Percentiles rank a stretch among this genome's conserved stretches.
Evolutionary conservation across 92 coral and sea anemone species (phyloP).

Genomic region (Plumapathes pennacea): DNA sequence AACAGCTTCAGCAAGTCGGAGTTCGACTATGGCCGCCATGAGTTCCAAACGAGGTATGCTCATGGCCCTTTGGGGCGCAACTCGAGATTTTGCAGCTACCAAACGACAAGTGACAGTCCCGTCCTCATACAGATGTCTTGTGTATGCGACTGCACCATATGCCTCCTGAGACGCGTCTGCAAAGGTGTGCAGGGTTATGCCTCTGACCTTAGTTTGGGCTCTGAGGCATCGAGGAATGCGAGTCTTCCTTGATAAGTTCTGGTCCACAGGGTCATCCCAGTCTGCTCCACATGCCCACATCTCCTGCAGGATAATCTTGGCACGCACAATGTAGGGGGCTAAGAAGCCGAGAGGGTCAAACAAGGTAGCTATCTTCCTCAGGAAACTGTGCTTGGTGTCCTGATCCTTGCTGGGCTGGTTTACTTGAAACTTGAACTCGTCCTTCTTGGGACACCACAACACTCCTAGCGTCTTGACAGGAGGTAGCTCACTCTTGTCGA

Average conservation of each 20-base stretch:
- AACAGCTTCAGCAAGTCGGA: conserved; percentile 14
- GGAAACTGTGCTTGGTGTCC: conserved; percentile 42
- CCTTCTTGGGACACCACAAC: conserved; percentile 50
- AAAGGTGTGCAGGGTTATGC: conserved; percentile 13
- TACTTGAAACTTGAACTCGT: conserved; percentile 34
- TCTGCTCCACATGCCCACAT: conserved; percentile 57
- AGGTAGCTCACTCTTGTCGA: conserved; percentile 49
- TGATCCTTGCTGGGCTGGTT: conserved; percentile 26
- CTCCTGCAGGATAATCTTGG: conserved; percentile 42
- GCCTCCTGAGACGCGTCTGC: conserved; percentile 42
- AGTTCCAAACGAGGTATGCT: conserved; percentile 53
- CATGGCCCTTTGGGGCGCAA: conserved; percentile 36
- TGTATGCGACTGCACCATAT: conserved; percentile 47
- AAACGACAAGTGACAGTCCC: conserved; percentile 16
- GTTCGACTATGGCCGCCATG: conserved; percentile 46
- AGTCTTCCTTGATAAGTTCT: conserved; percentile 19
- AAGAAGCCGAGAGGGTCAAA: conserved; percentile 49
- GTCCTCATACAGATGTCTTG: conserved; percentile 29
- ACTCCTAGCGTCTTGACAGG: conserved; percentile 48
- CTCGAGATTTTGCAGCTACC: conserved; percentile 32
- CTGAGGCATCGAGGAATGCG: no score
- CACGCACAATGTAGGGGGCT: conserved; percentile 36
- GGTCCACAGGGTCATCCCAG: conserved; percentile 51
- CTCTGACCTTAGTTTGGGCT: conserved; percentile 5
- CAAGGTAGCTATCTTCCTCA: conserved; percentile 37